A percentile compares a stretch with the other conserved stretches of the same genome.
phyloP scores from a whole-genome alignment of 2,113 vertebrate species.

The Abramis brama region DNA sequence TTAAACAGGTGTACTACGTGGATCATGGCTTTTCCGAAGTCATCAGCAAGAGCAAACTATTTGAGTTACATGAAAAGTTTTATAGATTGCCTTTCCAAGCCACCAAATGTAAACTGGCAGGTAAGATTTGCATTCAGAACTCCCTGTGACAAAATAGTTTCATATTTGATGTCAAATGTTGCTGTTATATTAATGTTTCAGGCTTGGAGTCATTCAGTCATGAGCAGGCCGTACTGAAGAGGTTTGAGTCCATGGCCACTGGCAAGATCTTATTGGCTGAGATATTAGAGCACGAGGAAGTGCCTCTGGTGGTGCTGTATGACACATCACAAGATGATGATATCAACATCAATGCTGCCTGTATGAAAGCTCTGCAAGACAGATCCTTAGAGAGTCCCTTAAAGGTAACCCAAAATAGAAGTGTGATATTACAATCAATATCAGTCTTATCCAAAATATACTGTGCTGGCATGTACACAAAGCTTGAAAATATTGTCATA shows the following conservation, averaged over 20 bases:
- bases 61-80: slow-evolving; percentile 85
- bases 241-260: slow-evolving; percentile 85
- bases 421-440: not conserved
- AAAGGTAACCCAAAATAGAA: slow-evolving; percentile 76
- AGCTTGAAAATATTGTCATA: not conserved
- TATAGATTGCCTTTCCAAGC: slow-evolving; percentile 88
- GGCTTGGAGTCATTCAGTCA: slow-evolving; percentile 88
- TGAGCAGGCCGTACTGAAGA: slow-evolving; percentile 84
- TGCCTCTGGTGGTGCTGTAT: slow-evolving; percentile 89
- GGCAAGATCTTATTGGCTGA: slow-evolving; percentile 92
- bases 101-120: slow-evolving; percentile 90
- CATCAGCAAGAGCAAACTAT: slow-evolving; percentile 84
- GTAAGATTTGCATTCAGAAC: slow-evolving; percentile 72
- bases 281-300: slow-evolving; percentile 83
- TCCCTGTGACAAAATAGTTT: not conserved
- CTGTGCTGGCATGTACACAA: not conserved
- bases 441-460: not conserved
- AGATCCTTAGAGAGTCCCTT: slow-evolving; percentile 82
- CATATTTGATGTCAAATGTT: slow-evolving; percentile 11
- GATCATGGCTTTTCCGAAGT: slow-evolving; percentile 92
- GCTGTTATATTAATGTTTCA: slow-evolving; percentile 60
- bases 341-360: slow-evolving; percentile 92
- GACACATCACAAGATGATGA: slow-evolving; percentile 97
- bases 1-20: slow-evolving; percentile 86
- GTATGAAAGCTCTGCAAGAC: slow-evolving; percentile 87